Percentiles rank a stretch among this genome's conserved stretches.
phyloP scores from a whole-genome alignment of 2,113 vertebrate genomes.

The Petromus typicus region DNA sequence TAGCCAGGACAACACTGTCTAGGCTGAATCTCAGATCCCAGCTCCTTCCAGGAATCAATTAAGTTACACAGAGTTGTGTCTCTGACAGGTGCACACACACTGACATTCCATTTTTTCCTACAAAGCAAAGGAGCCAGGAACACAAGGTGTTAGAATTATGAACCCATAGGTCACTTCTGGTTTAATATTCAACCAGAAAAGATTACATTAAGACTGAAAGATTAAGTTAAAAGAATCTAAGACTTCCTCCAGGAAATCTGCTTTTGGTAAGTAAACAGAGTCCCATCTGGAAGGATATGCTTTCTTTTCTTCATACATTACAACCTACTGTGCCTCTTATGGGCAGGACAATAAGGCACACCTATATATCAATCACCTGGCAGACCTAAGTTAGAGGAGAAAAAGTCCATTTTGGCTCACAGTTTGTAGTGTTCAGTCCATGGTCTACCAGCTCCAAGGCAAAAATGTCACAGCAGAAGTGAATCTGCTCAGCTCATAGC shows the following conservation, averaged over 20 bases:
- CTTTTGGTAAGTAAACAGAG: neutral
- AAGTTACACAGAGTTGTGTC: neutral
- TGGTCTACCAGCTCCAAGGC: neutral
- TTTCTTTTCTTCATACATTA: constrained; percentile 4
- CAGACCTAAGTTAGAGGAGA: neutral
- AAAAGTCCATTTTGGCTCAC: neutral
- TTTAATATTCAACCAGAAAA: constrained; percentile 16
- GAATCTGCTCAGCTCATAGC: neutral
- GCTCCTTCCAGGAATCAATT: neutral
- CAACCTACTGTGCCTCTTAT: neutral
- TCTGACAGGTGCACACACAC: neutral
- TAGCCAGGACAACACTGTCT: neutral
- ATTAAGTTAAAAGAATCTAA: neutral
- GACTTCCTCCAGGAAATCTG: neutral
- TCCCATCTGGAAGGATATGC: neutral
- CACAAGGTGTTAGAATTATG: neutral
- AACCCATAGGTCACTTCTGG: neutral
- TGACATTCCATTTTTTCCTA: neutral
- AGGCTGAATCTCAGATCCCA: neutral
- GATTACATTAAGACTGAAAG: neutral
- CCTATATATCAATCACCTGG: neutral
- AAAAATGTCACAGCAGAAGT: neutral
- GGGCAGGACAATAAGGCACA: neutral
- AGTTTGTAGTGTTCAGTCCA: neutral
- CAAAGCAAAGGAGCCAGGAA: neutral